Percentiles rank a stretch among this genome's conserved stretches.
phyloP scores from a whole-genome alignment of 2,797 vertebrate species.

The Pangasius sanitwongsei region DNA sequence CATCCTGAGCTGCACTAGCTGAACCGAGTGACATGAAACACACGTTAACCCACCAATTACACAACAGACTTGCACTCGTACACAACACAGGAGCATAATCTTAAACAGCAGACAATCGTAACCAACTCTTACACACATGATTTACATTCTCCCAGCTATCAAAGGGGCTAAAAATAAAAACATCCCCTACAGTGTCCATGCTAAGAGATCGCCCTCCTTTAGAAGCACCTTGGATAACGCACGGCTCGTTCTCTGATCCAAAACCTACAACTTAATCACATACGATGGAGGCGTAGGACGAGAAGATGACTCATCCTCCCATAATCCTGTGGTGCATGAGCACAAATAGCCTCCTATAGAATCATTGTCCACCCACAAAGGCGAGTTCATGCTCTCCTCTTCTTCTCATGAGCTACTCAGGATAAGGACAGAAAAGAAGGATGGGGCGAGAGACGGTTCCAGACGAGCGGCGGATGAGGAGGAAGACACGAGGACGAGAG shows the following conservation, averaged over 20 bases:
- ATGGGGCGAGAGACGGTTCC: constrained; percentile 27
- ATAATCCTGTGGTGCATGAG: not conserved
- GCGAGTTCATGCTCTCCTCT: constrained; percentile 1
- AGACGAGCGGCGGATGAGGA: constrained; percentile 41
- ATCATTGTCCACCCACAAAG: not conserved
- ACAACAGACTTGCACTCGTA: constrained; percentile 13
- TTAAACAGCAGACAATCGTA: not conserved
- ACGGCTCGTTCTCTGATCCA: not conserved
- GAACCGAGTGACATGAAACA: constrained; percentile 8
- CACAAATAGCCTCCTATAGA: constrained; percentile 13
- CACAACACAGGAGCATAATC: not conserved
- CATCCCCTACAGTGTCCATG: not conserved
- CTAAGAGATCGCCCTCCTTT: constrained; percentile 4
- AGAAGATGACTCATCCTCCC: constrained; percentile 11
- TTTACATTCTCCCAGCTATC: constrained; percentile 24
- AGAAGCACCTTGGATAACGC: constrained; percentile 37
- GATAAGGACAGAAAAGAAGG: constrained; percentile 8
- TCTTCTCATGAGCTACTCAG: constrained; percentile 20
- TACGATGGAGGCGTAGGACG: not conserved
- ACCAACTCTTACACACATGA: not conserved
- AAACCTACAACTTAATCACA: constrained; percentile 17
- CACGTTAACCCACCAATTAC: not conserved
- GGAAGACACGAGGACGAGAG: constrained; percentile 44
- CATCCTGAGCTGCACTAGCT: constrained; percentile 9
- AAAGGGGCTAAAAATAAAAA: not conserved